These are phyloP conservation scores for Lypha dubia DNA, from an alignment of 2,888 invertebrate genomes.

Conservation along the genomic window DNA sequence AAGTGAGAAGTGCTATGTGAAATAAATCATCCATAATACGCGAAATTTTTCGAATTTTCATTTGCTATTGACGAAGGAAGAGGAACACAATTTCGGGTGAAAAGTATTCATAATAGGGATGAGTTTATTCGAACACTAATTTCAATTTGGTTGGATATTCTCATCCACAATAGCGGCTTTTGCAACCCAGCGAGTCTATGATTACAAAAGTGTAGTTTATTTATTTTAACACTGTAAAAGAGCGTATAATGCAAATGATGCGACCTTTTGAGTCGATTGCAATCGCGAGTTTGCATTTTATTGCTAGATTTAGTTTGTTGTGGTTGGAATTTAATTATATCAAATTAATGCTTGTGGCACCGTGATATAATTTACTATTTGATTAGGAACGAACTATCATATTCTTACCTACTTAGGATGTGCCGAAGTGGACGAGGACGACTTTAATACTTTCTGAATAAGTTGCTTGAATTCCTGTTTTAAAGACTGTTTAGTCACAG, in stretches of 20 bases:
- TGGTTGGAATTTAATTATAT: slow-evolving; percentile 29
- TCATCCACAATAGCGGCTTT: background rate
- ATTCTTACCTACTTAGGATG: slow-evolving; percentile 40
- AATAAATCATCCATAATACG: no score
- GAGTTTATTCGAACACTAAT: no score
- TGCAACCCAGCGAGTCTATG: background rate
- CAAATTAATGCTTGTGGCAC: slow-evolving; percentile 42
- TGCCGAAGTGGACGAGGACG: slow-evolving; percentile 44
- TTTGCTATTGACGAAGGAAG: no score
- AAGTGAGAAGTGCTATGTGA: no score
- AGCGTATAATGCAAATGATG: no score
- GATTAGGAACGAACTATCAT: slow-evolving; percentile 38
- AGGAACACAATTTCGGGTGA: no score
- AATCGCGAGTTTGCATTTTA: background rate
- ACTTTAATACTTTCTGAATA: slow-evolving; percentile 74
- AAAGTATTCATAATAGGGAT: no score
- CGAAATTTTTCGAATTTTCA: no score
- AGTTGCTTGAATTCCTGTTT: slow-evolving; percentile 77
- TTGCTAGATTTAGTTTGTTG: background rate
- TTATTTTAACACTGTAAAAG: no score
- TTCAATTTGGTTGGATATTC: background rate
- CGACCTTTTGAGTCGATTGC: background rate
- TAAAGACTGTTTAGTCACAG: slow-evolving; percentile 76
- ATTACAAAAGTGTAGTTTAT: background rate
- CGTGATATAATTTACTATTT: slow-evolving; percentile 48